Conservation (phyloP, 1,140 invertebrate species). For the Pectinophora gossypiella region DNA sequence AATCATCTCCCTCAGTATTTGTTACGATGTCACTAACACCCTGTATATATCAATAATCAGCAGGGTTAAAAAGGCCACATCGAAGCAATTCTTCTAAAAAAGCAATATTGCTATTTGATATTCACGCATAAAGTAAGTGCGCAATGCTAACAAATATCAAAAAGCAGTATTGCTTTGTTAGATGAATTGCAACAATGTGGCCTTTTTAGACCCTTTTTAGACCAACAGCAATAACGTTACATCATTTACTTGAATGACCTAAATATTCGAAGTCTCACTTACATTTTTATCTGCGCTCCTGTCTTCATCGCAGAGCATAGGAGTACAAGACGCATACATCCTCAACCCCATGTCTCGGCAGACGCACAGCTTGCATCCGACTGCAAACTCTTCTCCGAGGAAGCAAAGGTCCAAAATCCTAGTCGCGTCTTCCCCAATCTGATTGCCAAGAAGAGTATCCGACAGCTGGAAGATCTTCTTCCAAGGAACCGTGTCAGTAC, state of each 20-base stretch:
- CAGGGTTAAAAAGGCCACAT: too few species aligned
- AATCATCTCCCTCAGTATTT: too few species aligned
- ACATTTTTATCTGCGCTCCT: constrained; percentile 4
- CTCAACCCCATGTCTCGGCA: constrained; percentile 57
- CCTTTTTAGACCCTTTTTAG: neutral
- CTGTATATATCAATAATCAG: too few species aligned
- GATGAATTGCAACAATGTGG: too few species aligned
- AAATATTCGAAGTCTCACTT: neutral
- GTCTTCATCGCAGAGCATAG: constrained; percentile 32
- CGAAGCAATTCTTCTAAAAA: too few species aligned
- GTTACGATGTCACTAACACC: too few species aligned
- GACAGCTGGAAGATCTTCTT: constrained; percentile 41
- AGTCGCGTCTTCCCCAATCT: constrained; percentile 18
- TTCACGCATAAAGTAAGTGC: neutral
- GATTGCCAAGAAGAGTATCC: constrained; percentile 30
- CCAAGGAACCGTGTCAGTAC: constrained; percentile 37
- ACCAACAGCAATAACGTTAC: neutral
- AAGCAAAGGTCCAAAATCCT: constrained; percentile 50
- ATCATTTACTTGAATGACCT: neutral
- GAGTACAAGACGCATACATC: constrained; percentile 43
- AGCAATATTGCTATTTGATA: too few species aligned
- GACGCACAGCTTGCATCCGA: constrained; percentile 48
- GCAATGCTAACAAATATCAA: neutral
- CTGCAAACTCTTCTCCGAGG: constrained; percentile 52
- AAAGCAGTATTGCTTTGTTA: too few species aligned